Conservation (phyloP, 2,113 vertebrate species). For the Zosterops japonicus region DNA sequence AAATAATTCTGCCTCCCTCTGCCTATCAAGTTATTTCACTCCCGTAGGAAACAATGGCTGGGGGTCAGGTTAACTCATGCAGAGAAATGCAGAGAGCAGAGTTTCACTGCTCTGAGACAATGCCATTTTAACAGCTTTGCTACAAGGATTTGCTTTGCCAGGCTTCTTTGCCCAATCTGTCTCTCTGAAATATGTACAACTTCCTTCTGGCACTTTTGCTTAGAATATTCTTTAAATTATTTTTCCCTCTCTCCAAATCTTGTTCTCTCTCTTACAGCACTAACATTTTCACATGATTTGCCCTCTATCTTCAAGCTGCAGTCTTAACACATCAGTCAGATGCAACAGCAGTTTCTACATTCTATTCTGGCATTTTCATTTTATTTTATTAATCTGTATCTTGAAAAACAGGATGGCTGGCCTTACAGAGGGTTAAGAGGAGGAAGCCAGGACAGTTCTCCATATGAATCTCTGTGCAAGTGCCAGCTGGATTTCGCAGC, state of each 20-base stretch:
- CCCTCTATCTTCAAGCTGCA: neutral
- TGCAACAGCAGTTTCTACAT: neutral
- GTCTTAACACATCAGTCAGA: neutral
- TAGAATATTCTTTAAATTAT: neutral
- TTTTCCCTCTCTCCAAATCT: neutral
- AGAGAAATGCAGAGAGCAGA: neutral
- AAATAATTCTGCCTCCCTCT: slow-evolving; percentile 10
- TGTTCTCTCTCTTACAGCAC: neutral
- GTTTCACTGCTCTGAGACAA: neutral
- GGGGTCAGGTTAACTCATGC: slow-evolving; percentile 38
- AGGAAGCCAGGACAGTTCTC: slow-evolving; percentile 38
- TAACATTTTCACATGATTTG: neutral
- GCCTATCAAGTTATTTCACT: slow-evolving; percentile 37
- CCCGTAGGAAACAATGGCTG: neutral
- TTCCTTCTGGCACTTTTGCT: slow-evolving; percentile 21
- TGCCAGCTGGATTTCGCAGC: slow-evolving; percentile 35
- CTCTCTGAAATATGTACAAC: neutral
- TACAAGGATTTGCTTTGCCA: slow-evolving; percentile 8
- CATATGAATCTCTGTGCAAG: slow-evolving; percentile 46
- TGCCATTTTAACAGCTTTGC: slow-evolving; percentile 26
- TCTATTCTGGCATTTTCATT: neutral
- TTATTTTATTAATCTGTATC: neutral
- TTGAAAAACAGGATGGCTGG: neutral
- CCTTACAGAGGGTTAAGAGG: slow-evolving; percentile 29
- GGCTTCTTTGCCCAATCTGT: slow-evolving; percentile 9